A percentile compares a stretch with the other conserved stretches of the same genome.
Conservation (phyloP, 2,113 vertebrate species). For the Cygnus atratus region DNA sequence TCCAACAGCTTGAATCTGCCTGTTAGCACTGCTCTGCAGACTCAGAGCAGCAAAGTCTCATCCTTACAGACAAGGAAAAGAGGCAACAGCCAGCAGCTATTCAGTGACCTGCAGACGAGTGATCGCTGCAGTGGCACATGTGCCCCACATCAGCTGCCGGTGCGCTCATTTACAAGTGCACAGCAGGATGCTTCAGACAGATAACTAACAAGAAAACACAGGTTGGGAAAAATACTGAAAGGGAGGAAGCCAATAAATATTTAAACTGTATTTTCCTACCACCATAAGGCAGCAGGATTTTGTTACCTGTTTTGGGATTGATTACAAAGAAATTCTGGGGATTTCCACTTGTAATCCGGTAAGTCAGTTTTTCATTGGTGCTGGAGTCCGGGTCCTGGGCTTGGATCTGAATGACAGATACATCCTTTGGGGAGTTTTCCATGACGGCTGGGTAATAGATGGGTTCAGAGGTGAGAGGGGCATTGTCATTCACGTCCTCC, state of each 20-base stretch:
- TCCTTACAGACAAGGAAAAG: not conserved
- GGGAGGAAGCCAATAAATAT: not conserved
- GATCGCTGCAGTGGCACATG: not conserved
- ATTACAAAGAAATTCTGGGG: constrained; percentile 97
- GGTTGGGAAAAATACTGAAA: not conserved
- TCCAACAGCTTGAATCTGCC: not conserved
- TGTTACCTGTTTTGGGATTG: constrained; percentile 89
- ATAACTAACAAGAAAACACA: not conserved
- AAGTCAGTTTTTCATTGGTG: constrained; percentile 81
- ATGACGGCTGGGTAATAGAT: constrained; percentile 86
- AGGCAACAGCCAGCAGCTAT: not conserved
- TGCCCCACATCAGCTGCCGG: not conserved
- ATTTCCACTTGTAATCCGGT: constrained; percentile 93
- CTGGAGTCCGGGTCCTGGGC: constrained; percentile 92
- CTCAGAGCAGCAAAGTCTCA: not conserved
- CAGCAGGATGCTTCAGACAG: not conserved
- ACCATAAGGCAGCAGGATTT: not conserved
- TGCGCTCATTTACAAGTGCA: fast-evolving
- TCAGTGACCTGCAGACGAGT: not conserved
- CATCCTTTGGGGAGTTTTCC: constrained; percentile 94
- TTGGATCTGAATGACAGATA: constrained; percentile 92
- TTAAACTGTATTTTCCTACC: not conserved
- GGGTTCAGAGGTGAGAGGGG: constrained; percentile 90
- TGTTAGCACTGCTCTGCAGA: not conserved
- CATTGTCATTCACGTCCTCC: constrained; percentile 97